A percentile compares a stretch with the other conserved stretches of the same genome.
These are phyloP conservation scores for Aythya baeri DNA, from an alignment of 2,113 vertebrate genomes.

Conservation along the genomic window DNA sequence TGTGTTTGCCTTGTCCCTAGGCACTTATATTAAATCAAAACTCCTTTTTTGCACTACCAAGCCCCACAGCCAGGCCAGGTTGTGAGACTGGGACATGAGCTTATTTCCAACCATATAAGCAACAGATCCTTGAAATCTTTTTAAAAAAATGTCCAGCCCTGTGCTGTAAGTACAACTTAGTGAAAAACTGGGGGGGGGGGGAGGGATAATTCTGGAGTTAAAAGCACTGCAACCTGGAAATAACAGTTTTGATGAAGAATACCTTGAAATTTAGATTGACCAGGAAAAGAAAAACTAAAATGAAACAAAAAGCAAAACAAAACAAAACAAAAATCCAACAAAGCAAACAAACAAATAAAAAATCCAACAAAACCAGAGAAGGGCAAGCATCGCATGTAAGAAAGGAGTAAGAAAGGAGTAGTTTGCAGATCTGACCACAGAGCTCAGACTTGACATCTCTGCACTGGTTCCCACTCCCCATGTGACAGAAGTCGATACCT, in stretches of 20 bases:
- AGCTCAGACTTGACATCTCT: background rate
- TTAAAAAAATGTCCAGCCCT: background rate
- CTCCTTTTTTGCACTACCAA: background rate
- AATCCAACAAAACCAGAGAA: background rate
- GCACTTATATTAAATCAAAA: background rate
- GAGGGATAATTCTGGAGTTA: background rate
- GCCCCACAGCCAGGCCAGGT: background rate
- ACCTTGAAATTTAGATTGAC: background rate
- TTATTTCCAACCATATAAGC: background rate
- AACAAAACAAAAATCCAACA: background rate
- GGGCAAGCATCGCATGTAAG: background rate
- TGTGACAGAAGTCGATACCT: background rate
- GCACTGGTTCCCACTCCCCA: background rate
- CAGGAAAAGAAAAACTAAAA: background rate
- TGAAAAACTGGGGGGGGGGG: background rate
- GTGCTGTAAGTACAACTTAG: background rate
- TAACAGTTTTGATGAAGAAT: rapidly evolving
- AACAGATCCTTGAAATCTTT: background rate
- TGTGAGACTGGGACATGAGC: background rate
- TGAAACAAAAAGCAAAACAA: background rate
- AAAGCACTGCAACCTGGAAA: background rate
- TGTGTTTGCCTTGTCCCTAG: background rate
- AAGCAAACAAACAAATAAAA: background rate
- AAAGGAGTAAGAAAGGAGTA: background rate
- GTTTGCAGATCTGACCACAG: rapidly evolving